A percentile compares a stretch with the other conserved stretches of the same genome.
Conservation (phyloP, 1,140 invertebrate genomes). For the Neuroterus valhalla region DNA sequence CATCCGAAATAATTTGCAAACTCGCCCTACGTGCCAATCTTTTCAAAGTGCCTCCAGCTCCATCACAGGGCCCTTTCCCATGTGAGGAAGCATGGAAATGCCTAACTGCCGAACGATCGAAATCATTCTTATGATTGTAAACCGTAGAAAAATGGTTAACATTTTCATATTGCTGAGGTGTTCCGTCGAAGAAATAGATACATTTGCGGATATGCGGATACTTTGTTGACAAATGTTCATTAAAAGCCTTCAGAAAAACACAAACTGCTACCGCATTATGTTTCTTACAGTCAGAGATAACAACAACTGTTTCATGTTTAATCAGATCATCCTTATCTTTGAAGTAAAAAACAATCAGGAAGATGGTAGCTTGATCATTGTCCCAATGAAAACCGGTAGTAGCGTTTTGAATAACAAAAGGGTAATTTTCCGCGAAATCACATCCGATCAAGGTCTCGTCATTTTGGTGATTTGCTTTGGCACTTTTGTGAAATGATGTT, state of each 20-base stretch:
- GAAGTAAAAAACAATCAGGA: background rate
- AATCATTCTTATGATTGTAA: too few species aligned
- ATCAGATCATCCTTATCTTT: background rate
- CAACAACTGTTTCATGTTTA: background rate
- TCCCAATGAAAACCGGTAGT: too few species aligned
- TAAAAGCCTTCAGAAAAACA: background rate
- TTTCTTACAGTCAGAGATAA: background rate
- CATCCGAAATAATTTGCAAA: slow-evolving; percentile 39
- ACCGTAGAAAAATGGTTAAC: background rate
- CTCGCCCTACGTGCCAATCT: slow-evolving; percentile 38
- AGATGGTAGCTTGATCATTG: too few species aligned
- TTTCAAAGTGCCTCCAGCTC: slow-evolving; percentile 41
- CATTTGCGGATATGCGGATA: background rate
- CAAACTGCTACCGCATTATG: background rate
- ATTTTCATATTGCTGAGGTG: background rate
- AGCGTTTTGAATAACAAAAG: too few species aligned
- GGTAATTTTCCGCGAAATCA: background rate
- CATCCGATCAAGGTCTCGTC: background rate
- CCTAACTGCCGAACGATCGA: background rate
- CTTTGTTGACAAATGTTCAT: background rate
- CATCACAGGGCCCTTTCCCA: slow-evolving; percentile 43
- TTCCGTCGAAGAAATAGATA: background rate
- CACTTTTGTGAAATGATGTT: too few species aligned
- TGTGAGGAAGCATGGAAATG: slow-evolving; percentile 6
- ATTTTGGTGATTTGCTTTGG: too few species aligned